A percentile compares a stretch with the other conserved stretches of the same genome.
Conservation (phyloP, 2,113 vertebrate species). For the Cryptotis parvus region DNA sequence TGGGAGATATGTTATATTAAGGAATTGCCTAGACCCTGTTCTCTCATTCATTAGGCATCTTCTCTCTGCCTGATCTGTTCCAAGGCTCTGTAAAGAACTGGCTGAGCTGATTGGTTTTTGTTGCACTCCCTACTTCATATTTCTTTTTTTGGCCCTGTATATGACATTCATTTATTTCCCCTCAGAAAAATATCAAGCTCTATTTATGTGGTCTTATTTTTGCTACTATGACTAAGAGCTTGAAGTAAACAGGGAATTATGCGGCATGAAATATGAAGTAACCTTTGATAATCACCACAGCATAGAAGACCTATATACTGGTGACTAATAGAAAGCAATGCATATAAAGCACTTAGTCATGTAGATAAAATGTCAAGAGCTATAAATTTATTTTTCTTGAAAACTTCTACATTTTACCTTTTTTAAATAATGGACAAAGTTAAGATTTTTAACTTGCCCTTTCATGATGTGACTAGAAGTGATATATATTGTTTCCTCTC, state of each 20-base stretch:
- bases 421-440: not conserved
- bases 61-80: not conserved
- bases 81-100: not conserved
- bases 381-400: not conserved
- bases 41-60: not conserved
- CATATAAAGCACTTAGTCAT: no score
- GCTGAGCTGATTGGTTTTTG: not conserved
- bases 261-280: conserved; percentile 37
- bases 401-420: conserved; percentile 5
- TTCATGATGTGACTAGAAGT: not conserved
- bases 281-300: conserved; percentile 30
- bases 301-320: not conserved
- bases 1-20: not conserved
- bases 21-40: not conserved
- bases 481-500: not conserved
- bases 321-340: not conserved
- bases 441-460: conserved; percentile 44
- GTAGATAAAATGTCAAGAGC: not conserved
- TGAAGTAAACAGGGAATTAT: conserved; percentile 54
- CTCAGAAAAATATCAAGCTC: conserved; percentile 45
- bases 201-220: conserved; percentile 57
- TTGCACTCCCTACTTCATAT: not conserved
- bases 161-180: conserved; percentile 17
- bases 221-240: conserved; percentile 44
- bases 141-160: not conserved